Evolutionary conservation across 2,113 vertebrate genomes (phyloP), one percentile per base, ranked within the genome.

Genomic region (Scophthalmus maximus): DNA sequence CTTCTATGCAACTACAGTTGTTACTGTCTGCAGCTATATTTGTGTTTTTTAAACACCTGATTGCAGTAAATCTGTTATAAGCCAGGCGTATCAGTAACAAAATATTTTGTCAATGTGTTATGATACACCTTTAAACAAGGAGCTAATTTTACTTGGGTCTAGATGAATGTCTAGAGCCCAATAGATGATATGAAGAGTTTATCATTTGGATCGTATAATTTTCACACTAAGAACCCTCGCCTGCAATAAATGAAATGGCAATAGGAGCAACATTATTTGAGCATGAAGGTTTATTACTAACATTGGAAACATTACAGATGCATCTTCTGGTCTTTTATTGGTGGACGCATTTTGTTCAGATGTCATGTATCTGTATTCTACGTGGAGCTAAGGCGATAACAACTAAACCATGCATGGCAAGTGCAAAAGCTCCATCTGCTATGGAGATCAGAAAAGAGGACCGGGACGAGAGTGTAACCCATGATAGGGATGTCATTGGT

Each of bases 1-100:
- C n/a, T 63, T 78, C 64, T 70, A 73, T 85, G 74, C 71, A 83
- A 74, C 32, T 42, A 26, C 12, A 63, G 23, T 52, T 47, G 20
- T 63, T 46, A 10, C 17, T 60, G 3, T 61, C 25, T 56, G 36
- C 58, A 75, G 38, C 34, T 36, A 22, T 50, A 11, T 69, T 57
- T 69, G 17, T 40, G 29, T 55, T 73, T 55, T 73, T 36, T 70
- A 22, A 32, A 52, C 23, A 40, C 27, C 55, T 32, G 26, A 63
- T 65, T 63, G 11, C 50, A 63, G 10, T 47, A 25, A 36, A 58
- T 44, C 26, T 49, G 46, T 69, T 38, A 14, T 7, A 14, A 12
- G 9, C 32, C 49, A 40, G 22, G 20, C 1, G 1, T 36, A 29
- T 64, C 32, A 46, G 1, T 26, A 18, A 26, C 9, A 15, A 27